These are phyloP conservation scores for Andrena fulva DNA, from an alignment of 2,888 invertebrate species.

Conservation along the genomic window DNA sequence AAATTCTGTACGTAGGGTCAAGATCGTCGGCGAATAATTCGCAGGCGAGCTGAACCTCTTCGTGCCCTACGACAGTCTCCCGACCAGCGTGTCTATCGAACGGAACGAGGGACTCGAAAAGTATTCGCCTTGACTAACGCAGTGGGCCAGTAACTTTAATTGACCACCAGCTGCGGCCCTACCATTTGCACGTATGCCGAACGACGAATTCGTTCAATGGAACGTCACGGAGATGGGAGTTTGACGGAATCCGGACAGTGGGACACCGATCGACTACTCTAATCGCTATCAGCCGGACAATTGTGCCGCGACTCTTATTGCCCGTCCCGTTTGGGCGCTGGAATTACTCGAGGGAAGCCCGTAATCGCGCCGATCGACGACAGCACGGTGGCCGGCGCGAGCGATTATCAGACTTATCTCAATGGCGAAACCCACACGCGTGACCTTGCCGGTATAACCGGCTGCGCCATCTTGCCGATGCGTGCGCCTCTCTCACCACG, in stretches of 20 bases:
- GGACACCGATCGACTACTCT: slow-evolving; percentile 1
- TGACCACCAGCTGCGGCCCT: slow-evolving; percentile 16
- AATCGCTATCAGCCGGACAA: slow-evolving; percentile 17
- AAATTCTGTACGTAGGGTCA: slow-evolving; percentile 44
- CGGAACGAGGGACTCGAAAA: background rate
- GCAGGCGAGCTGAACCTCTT: background rate
- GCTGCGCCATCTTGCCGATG: slow-evolving; percentile 80
- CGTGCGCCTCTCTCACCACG: slow-evolving; percentile 76
- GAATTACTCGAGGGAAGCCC: slow-evolving; percentile 17
- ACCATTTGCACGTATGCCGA: background rate
- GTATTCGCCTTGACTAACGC: slow-evolving; percentile 8
- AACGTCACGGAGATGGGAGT: background rate
- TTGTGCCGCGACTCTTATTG: background rate
- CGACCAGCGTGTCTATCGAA: background rate
- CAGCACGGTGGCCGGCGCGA: slow-evolving; percentile 48
- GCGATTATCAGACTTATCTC: slow-evolving; percentile 75
- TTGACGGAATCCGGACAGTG: background rate
- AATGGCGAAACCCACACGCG: slow-evolving; percentile 70
- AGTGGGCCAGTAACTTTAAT: slow-evolving; percentile 8
- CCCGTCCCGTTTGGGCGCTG: background rate
- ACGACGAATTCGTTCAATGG: background rate
- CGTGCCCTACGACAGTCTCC: background rate
- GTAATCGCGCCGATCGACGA: slow-evolving; percentile 62
- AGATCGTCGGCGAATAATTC: background rate
- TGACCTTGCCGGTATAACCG: slow-evolving; percentile 78